Evolutionary conservation across 2,888 invertebrate species (phyloP).

Genomic region (Plemyria rubiginata): DNA sequence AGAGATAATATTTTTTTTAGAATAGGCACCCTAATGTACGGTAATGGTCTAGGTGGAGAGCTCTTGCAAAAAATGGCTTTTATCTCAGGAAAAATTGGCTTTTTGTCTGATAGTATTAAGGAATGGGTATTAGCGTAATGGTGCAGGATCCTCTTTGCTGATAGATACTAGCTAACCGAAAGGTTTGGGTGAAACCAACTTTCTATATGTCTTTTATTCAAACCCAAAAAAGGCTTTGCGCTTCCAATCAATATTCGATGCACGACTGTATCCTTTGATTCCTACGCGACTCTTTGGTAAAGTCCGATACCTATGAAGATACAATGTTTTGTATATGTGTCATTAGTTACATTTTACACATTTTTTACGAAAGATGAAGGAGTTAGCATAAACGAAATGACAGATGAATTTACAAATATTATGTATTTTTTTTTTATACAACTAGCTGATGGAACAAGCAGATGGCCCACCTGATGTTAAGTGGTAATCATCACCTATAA

Average conservation of each 20-base stretch:
- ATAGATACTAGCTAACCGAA: conserved; percentile 38
- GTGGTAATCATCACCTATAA: too few relatives aligned
- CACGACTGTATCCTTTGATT: neutral
- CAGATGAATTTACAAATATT: too few relatives aligned
- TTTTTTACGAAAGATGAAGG: too few relatives aligned
- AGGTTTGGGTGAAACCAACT: conserved; percentile 28
- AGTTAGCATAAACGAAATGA: too few relatives aligned
- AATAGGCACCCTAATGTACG: conserved; percentile 75
- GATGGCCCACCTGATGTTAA: too few relatives aligned
- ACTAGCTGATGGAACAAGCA: too few relatives aligned
- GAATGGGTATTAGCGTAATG: conserved; percentile 49
- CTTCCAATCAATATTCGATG: conserved; percentile 1
- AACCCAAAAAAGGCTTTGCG: conserved; percentile 10
- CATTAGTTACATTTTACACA: too few relatives aligned
- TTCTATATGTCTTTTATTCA: conserved; percentile 14
- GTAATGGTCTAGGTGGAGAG: conserved; percentile 67
- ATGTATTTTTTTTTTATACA: too few relatives aligned
- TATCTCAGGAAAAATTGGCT: conserved; percentile 63
- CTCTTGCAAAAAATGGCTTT: conserved; percentile 66
- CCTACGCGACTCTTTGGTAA: neutral
- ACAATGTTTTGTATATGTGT: too few relatives aligned
- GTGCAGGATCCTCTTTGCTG: conserved; percentile 39
- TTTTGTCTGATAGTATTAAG: conserved; percentile 61
- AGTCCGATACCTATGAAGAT: neutral
- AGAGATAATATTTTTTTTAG: conserved; percentile 64